Base-by-base conservation (phyloP, 2,888 invertebrate genomes). In the Andrena hattorfiana region DNA sequence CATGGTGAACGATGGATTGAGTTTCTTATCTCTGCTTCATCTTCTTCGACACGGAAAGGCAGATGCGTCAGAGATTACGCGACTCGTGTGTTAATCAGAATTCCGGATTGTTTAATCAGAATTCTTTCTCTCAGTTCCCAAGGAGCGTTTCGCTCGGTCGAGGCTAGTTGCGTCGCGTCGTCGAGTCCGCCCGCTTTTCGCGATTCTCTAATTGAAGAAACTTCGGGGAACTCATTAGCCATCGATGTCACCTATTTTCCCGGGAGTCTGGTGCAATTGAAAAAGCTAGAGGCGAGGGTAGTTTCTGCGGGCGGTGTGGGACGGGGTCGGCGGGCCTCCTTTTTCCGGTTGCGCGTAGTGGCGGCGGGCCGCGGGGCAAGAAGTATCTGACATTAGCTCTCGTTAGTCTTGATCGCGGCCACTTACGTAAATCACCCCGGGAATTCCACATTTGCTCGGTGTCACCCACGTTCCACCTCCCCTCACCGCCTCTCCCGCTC, bases 361-460 rank as follows among this genome's bases (percentile, higher is more conserved):
- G 56, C 59, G 30, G 32, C 62, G 68, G 71, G 72, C 72, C 30
- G 71, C 73, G 77, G 64, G 60, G 80, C 84, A 84, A 81, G 81
- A 84, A 86, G 84, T 81, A 87, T 87, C 84, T 75, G 80, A 80
- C 85, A 91, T 91, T 91, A 87, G 91, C 86, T 85, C 89, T 89
- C 91, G 89, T 90, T 90, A 90, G 85, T 81, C 83, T 71, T 90
- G 89, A 90, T 90, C 91, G 90, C 23, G 72, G 91, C 90, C 89
- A 90, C 89, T 90, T 88, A 89, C 87, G 88, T 86, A 89, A 87
- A 87, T 89, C 85, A 87, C 83, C 88, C 68, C 64, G 83, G 78
- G 90, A 87, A 87, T 88, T 88, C 77, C 79, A 87, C 87, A 84
- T 87, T 86, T 83, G 83, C 71, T 75, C 68, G 56, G 64, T 63